Conservation (phyloP, 2,113 vertebrate genomes). For the Tyto alba region DNA sequence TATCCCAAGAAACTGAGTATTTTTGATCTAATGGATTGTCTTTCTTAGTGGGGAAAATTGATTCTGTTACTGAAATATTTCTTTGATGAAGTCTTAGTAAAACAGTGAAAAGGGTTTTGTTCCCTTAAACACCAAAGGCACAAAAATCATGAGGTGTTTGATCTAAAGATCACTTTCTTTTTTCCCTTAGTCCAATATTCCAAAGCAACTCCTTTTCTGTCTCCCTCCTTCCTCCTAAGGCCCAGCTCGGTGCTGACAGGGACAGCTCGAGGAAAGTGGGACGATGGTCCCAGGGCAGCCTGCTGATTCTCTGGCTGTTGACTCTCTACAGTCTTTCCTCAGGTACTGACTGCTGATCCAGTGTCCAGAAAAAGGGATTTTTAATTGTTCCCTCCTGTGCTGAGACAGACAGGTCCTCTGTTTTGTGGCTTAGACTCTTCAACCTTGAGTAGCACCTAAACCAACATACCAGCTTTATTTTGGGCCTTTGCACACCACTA, state of each 20-base stretch:
- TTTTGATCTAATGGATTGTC: conserved; percentile 5
- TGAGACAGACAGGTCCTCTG: not conserved
- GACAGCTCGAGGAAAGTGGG: fast-evolving
- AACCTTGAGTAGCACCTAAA: not conserved
- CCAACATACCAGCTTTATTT: not conserved
- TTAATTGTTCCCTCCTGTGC: not conserved
- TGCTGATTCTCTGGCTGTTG: not conserved
- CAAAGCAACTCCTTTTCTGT: not conserved
- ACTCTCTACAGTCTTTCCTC: fast-evolving
- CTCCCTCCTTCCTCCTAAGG: not conserved
- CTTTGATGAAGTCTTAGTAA: conserved; percentile 2
- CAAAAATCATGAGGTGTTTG: not conserved
- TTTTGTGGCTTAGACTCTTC: not conserved
- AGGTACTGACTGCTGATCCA: not conserved
- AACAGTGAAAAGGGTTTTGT: not conserved
- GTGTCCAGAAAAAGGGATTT: not conserved
- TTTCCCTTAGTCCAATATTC: not conserved
- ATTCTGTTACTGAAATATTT: not conserved
- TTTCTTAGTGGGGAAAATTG: not conserved
- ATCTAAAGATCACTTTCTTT: not conserved
- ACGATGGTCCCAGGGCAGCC: not conserved
- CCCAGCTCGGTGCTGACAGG: not conserved
- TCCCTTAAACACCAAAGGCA: not conserved
- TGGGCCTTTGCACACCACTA: not conserved
- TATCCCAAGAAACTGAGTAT: conserved; percentile 1